A percentile compares a stretch with the other conserved stretches of the same genome.
Conservation (phyloP, 2,888 invertebrate genomes). For the Phaonia tiefii region DNA sequence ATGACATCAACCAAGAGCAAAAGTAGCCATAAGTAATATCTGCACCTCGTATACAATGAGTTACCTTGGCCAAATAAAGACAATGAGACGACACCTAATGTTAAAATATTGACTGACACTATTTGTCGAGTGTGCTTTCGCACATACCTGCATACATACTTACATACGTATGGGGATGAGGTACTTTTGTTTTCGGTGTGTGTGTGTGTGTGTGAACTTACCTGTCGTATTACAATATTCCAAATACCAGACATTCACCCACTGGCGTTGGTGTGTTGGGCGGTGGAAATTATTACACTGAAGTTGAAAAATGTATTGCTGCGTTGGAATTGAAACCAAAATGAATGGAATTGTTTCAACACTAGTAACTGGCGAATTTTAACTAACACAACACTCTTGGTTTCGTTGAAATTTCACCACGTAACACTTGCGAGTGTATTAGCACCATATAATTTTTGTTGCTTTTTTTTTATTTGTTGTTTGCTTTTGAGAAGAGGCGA, state of each 20-base stretch:
- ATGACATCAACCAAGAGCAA: constrained; percentile 10
- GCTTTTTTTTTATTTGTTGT: no score
- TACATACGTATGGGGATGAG: not conserved
- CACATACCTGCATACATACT: not conserved
- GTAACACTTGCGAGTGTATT: not conserved
- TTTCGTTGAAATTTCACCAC: constrained; percentile 36
- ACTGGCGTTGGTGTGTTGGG: constrained; percentile 20
- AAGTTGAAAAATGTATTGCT: not conserved
- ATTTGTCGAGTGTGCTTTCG: not conserved
- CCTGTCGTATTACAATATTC: constrained; percentile 56
- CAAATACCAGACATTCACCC: constrained; percentile 55
- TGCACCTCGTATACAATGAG: not conserved
- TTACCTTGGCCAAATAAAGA: no score
- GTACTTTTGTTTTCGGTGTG: not conserved
- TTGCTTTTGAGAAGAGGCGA: not conserved
- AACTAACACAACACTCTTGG: constrained; percentile 46
- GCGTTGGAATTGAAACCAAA: constrained; percentile 23
- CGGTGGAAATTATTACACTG: constrained; percentile 15
- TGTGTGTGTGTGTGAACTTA: constrained; percentile 37
- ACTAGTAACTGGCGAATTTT: not conserved
- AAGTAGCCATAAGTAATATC: not conserved
- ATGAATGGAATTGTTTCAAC: no score
- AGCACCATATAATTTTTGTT: not conserved
- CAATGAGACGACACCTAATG: not conserved
- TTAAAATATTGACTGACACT: not conserved